Evolutionary conservation across 2,113 vertebrate species (phyloP).

Genomic region (Morphnarchus princeps): DNA sequence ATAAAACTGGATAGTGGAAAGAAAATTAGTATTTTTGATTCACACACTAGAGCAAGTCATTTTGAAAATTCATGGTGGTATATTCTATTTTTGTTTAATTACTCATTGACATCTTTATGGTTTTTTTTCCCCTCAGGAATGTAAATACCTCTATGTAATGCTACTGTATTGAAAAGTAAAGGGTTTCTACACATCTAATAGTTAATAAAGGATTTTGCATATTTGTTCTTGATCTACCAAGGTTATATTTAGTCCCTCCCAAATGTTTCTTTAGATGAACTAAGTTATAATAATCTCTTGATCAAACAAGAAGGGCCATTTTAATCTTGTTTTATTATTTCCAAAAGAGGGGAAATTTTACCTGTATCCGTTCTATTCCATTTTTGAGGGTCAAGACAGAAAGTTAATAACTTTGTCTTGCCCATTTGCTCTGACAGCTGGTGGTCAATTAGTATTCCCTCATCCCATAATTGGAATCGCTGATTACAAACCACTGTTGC

Average conservation of each 20-base stretch:
- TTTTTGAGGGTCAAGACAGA: conserved; percentile 33
- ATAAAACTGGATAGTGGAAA: neutral
- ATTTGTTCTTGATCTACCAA: neutral
- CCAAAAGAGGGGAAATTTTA: neutral
- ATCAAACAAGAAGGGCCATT: neutral
- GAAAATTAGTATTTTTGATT: neutral
- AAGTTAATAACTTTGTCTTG: conserved; percentile 49
- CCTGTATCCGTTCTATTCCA: neutral
- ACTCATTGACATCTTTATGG: neutral
- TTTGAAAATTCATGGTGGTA: neutral
- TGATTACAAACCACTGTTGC: conserved; percentile 46
- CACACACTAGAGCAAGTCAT: neutral
- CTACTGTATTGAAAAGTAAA: neutral
- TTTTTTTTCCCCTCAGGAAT: neutral
- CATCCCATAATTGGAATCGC: conserved; percentile 12
- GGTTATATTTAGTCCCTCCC: neutral
- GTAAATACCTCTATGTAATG: neutral
- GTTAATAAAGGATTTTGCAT: neutral
- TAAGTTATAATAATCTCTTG: neutral
- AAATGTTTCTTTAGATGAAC: neutral
- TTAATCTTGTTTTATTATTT: neutral
- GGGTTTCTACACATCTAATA: neutral
- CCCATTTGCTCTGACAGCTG: conserved; percentile 57
- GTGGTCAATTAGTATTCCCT: conserved; percentile 53
- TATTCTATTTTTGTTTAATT: neutral